A percentile compares a stretch with the other conserved stretches of the same genome.
These are phyloP conservation scores for Darevskia mixta DNA, from an alignment of 2,797 vertebrate genomes.

Conservation along the genomic window DNA sequence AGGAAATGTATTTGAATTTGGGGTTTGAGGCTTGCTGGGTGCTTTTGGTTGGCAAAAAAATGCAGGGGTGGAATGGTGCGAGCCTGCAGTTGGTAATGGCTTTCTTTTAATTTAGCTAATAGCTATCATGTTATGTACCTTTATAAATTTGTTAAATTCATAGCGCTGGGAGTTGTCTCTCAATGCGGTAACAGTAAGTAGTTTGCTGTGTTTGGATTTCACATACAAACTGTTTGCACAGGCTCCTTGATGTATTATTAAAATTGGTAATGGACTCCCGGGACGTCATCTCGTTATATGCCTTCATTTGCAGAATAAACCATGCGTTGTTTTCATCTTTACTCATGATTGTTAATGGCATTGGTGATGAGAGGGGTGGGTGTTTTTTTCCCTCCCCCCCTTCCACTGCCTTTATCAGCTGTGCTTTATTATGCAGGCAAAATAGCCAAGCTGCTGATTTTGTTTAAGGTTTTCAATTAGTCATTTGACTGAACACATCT, in stretches of 20 bases:
- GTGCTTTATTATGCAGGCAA: conserved; percentile 96
- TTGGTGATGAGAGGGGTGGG: conserved; percentile 94
- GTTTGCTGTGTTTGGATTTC: conserved; percentile 94
- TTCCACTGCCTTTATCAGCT: conserved; percentile 88
- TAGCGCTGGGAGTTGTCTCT: conserved; percentile 95
- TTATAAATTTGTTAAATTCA: conserved; percentile 96
- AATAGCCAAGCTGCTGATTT: conserved; percentile 98
- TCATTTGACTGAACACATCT: conserved; percentile 99
- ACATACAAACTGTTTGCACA: conserved; percentile 94
- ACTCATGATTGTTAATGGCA: conserved; percentile 99
- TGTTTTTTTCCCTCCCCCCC: conserved; percentile 1
- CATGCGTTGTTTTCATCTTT: conserved; percentile 99
- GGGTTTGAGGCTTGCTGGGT: conserved; percentile 79
- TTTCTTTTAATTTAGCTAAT: conserved; percentile 99
- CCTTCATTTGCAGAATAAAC: conserved; percentile 99
- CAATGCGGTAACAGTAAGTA: conserved; percentile 90
- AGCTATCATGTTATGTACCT: conserved; percentile 98
- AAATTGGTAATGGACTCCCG: conserved; percentile 99
- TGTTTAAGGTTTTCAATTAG: conserved; percentile 99
- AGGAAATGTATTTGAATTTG: conserved; percentile 82
- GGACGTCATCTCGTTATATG: conserved; percentile 98
- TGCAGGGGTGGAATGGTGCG: conserved; percentile 74
- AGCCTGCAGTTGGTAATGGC: conserved; percentile 87
- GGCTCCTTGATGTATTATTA: conserved; percentile 99
- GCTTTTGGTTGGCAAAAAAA: conserved; percentile 79